Base-by-base conservation (phyloP, 2,113 vertebrate species). In the Lonchura striata region DNA sequence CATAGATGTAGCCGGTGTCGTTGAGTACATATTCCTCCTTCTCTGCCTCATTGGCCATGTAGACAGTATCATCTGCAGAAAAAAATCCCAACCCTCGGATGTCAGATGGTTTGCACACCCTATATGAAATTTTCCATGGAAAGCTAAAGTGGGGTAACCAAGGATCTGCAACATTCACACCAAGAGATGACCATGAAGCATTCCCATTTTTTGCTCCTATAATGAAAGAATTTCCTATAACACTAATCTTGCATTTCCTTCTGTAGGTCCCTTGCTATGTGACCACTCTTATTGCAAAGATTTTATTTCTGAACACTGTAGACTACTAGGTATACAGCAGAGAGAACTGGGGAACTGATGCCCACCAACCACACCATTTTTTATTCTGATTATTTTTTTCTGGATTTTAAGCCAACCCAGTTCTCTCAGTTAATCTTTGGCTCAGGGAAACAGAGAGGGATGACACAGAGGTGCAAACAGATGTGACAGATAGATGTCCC, bases 21-120 rank as follows among this genome's bases (percentile, higher is more conserved):
- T 92, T 97, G 53, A 98, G 97, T 30, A 98, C 66, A 0, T 98
- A 97, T 53, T 98, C 98, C 2, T 68, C 37, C 30, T 81, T 97
- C 33, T 97, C 70, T 0, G 80, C 94, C 14, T 98, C 96, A 1
- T 54, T 2, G 0, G 52, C 71, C 86, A 97, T 49, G 94, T 96
- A 98, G 41, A 98, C 97, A 0, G 2, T 20, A 39, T 98, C 98
- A 52, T 30, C 98, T 98, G 81, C 52, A 91, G 50, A 22, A 89
- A 85, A 83, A 83, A 56, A 71, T 15, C 31, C 42, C 61, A 22
- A 30, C 15, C 31, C 14, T 47, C 22, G n/a, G 28, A 12, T 0
- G 4, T 69, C 23, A 59, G 30, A 35, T 75, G 27, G 10, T 65
- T 77, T 74, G 61, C 52, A 65, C 13, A 41, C 4, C 1, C 12